Evolutionary conservation across 2,888 invertebrate genomes (phyloP).

Genomic region (Pecten maximus): DNA sequence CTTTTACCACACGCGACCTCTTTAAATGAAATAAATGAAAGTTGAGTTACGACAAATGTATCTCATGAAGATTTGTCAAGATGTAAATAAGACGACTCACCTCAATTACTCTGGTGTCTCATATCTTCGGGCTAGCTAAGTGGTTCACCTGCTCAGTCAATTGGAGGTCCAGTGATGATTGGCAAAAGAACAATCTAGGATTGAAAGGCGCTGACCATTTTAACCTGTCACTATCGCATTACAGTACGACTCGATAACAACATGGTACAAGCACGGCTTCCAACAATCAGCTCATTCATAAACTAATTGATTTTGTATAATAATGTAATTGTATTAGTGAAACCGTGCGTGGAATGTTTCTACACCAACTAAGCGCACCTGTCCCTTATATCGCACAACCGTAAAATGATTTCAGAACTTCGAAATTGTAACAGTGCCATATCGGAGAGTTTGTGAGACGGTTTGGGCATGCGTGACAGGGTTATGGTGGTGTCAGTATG

Average conservation of each 20-base stretch:
- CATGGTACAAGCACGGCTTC: background rate
- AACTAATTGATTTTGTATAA: background rate
- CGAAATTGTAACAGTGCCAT: background rate
- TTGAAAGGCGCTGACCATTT: background rate
- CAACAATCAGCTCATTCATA: background rate
- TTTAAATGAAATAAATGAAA: no score
- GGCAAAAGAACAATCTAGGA: background rate
- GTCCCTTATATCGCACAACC: slow-evolving; percentile 2
- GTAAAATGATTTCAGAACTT: slow-evolving; percentile 33
- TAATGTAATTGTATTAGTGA: background rate
- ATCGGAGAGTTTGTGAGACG: slow-evolving; percentile 12
- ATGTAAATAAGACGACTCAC: background rate
- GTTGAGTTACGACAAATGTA: no score
- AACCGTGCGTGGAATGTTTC: slow-evolving; percentile 4
- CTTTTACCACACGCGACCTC: no score
- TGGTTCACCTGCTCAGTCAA: background rate
- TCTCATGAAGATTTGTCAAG: no score
- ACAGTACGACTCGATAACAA: background rate
- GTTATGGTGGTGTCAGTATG: background rate
- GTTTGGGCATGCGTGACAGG: slow-evolving; percentile 23
- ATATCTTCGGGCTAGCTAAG: background rate
- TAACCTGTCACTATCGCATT: background rate
- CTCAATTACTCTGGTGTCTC: background rate
- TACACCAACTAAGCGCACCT: background rate
- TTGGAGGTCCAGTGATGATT: background rate